Conservation (phyloP, 2,113 vertebrate species). For the Ranitomeya variabilis region DNA sequence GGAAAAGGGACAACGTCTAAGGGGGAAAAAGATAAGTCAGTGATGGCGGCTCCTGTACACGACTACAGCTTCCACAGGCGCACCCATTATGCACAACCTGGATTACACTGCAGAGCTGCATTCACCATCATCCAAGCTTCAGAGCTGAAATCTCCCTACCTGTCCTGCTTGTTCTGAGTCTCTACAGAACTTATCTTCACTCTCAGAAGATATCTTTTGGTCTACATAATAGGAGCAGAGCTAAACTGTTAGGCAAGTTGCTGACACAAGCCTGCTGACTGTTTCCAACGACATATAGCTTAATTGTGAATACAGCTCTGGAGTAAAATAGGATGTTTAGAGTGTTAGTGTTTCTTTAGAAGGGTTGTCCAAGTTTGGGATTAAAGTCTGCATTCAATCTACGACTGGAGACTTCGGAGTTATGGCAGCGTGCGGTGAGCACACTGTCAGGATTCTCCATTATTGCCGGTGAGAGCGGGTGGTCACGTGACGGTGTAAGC, state of each 20-base stretch:
- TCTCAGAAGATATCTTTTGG: neutral
- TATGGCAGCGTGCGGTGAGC: too few relatives aligned
- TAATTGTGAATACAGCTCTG: neutral
- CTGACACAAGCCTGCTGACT: neutral
- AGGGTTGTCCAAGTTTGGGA: too few relatives aligned
- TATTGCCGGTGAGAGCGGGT: too few relatives aligned
- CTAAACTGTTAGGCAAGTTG: neutral
- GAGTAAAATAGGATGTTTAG: neutral
- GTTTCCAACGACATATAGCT: neutral
- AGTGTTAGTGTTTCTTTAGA: too few relatives aligned
- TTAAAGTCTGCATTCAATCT: too few relatives aligned
- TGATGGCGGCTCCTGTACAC: neutral
- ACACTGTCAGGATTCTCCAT: too few relatives aligned
- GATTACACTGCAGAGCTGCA: neutral
- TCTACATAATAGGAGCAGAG: neutral
- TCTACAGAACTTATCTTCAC: neutral
- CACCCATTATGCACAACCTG: neutral
- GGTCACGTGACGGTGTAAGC: too few relatives aligned
- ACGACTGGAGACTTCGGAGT: too few relatives aligned
- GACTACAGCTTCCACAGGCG: neutral
- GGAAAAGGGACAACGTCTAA: slow-evolving; percentile 80
- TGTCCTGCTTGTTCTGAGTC: neutral
- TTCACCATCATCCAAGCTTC: neutral
- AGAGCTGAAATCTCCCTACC: neutral
- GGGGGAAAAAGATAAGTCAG: slow-evolving; percentile 35